Evolutionary conservation across 2,113 vertebrate species (phyloP).

Genomic region (Ailurus styani): DNA sequence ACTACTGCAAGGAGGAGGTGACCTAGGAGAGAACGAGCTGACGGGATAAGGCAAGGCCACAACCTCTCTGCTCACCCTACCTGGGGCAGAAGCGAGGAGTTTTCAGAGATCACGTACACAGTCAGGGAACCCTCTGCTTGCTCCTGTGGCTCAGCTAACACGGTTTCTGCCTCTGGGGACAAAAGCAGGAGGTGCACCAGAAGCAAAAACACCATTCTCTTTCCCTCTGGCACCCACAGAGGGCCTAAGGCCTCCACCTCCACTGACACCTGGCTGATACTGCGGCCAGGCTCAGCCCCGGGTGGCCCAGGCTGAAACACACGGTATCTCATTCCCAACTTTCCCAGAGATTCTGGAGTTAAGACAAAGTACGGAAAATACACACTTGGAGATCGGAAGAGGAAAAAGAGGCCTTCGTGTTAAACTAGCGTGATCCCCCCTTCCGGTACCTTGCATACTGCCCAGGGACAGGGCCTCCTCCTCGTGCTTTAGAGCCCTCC

Average conservation of each 20-base stretch:
- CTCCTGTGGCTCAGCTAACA: constrained; percentile 82
- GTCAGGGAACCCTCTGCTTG: constrained; percentile 86
- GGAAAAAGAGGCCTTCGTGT: neutral
- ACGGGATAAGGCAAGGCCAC: neutral
- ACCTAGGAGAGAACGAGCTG: neutral
- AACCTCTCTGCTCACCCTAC: constrained; percentile 73
- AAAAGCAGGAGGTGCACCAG: neutral
- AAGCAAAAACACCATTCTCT: neutral
- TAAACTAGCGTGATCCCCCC: neutral
- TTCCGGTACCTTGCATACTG: constrained; percentile 80
- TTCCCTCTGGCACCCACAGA: neutral
- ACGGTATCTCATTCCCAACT: neutral
- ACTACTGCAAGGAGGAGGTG: neutral
- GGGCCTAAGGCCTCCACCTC: neutral
- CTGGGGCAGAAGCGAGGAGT: constrained; percentile 87
- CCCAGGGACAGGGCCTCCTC: constrained; percentile 84
- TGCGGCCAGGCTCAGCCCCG: neutral
- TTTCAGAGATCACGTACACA: constrained; percentile 88
- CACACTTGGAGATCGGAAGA: neutral
- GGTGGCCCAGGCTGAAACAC: neutral
- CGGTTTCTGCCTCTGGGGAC: constrained; percentile 85
- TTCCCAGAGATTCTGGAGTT: neutral
- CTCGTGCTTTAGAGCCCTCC: constrained; percentile 86
- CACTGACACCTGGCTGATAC: neutral
- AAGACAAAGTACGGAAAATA: neutral